Base-by-base conservation (phyloP, 2,797 vertebrate genomes). In the Silurus aristotelis region DNA sequence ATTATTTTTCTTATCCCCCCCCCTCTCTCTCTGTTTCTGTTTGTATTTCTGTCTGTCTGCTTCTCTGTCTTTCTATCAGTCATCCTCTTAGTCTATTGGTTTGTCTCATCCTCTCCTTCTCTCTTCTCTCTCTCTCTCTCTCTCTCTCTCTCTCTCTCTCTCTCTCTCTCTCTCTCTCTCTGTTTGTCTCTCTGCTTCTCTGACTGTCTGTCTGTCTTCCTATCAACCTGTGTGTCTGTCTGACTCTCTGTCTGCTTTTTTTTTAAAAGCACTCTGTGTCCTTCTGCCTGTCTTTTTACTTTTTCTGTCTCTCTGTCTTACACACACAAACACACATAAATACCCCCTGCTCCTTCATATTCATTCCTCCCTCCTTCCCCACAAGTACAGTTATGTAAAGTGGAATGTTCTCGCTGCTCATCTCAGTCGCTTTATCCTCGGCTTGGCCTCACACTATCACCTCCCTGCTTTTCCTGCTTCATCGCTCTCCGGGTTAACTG, bases 401-500 rank as follows among this genome's bases (percentile, higher is more conserved):
- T 61, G 5, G 1, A 64, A 64, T 64, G 60, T 80, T 25, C 60
- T 80, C 25, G 20, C 60, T 48, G 38, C 25, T 64, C n/a, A 20
- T 64, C 60, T 64, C 58, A 25, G 68, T 75, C 25, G 17, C 73
- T 72, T 79, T 83, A 70, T 84, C 70, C 58, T 56, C 58, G 6
- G 68, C 86, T 70, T 84, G 79, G 73, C n/a, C 82, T 83, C 61
- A 19, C 48, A 52, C 80, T 85, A 31, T 78, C 56, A 6, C 46
- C 55, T 84, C 83, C 79, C 87, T 80, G 43, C 70, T 88, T 55
- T 83, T 83, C 77, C 80, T 83, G 75, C 88, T 77, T 89, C 83
- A 56, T 82, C 85, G 85, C 89, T 88, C 87, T 83, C 73, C 87
- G 66, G 87, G 87, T 91, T 93, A 90, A 89, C 90, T 90, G 83